Evolutionary conservation across 2,888 invertebrate genomes (phyloP).

Genomic region (Drosophila kanekoi): DNA sequence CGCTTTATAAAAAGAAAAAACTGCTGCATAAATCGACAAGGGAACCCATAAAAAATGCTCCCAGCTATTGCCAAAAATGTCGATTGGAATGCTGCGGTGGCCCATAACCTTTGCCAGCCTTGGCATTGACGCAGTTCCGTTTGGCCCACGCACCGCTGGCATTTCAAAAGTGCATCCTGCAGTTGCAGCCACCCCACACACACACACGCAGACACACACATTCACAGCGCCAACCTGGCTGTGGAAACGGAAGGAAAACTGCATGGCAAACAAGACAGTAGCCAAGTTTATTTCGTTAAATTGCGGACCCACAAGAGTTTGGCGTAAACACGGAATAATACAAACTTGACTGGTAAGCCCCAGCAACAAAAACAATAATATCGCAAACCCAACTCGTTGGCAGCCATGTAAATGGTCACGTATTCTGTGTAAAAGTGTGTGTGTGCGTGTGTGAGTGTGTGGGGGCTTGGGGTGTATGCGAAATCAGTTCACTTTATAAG

Average conservation of each 20-base stretch:
- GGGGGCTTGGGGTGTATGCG: background rate
- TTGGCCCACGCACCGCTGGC: constrained; percentile 64
- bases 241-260: constrained; percentile 5
- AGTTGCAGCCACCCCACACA: constrained; percentile 2
- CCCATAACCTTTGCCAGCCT: constrained; percentile 58
- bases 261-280: constrained; percentile 18
- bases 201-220: background rate
- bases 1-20: constrained; percentile 15
- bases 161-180: constrained; percentile 60
- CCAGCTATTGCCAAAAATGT: constrained; percentile 48
- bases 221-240: background rate
- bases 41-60: constrained; percentile 4
- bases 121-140: constrained; percentile 14
- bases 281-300: constrained; percentile 27
- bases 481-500: constrained; percentile 21
- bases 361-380: constrained; percentile 23
- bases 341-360: constrained; percentile 22
- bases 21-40: constrained; percentile 39
- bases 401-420: constrained; percentile 66
- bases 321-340: constrained; percentile 29
- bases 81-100: constrained; percentile 25
- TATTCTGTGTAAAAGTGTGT: constrained; percentile 40
- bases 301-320: constrained; percentile 13
- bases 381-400: constrained; percentile 23
- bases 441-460: background rate